Conservation (phyloP, 1,140 invertebrate species). For the Macrocentrus cingulum region DNA sequence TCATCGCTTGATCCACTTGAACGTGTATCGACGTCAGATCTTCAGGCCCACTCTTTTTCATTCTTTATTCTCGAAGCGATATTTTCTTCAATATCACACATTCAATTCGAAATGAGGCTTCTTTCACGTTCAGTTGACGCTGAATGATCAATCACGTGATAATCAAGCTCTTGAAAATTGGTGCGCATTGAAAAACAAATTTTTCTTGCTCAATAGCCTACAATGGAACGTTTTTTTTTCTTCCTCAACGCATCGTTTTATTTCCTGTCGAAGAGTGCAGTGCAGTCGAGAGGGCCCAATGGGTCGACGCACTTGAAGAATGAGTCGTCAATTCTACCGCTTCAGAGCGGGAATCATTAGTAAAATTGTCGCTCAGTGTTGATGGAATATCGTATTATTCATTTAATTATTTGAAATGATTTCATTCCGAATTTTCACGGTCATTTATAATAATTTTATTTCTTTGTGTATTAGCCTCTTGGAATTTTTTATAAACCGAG, state of each 20-base stretch:
- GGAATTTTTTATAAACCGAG: no score
- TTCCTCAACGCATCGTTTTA: constrained; percentile 1
- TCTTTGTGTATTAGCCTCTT: no score
- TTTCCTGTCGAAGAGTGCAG: neutral
- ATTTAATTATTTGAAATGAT: no score
- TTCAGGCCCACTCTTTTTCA: neutral
- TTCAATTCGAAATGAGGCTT: neutral
- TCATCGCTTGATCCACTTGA: neutral
- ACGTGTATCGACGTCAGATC: neutral
- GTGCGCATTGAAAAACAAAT: neutral
- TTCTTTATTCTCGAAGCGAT: neutral
- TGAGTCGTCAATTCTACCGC: neutral
- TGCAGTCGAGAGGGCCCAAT: neutral
- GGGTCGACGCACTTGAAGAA: neutral
- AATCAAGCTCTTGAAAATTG: neutral
- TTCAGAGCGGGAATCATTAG: neutral
- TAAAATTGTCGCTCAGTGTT: neutral
- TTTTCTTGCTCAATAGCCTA: neutral
- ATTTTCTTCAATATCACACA: neutral
- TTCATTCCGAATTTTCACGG: no score
- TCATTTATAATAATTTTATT: no score
- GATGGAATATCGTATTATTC: no score
- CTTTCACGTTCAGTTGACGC: neutral
- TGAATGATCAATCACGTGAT: neutral
- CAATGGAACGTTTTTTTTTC: neutral